These are phyloP conservation scores for Ophion costatus DNA, from an alignment of 2,888 invertebrate genomes.

Conservation along the genomic window DNA sequence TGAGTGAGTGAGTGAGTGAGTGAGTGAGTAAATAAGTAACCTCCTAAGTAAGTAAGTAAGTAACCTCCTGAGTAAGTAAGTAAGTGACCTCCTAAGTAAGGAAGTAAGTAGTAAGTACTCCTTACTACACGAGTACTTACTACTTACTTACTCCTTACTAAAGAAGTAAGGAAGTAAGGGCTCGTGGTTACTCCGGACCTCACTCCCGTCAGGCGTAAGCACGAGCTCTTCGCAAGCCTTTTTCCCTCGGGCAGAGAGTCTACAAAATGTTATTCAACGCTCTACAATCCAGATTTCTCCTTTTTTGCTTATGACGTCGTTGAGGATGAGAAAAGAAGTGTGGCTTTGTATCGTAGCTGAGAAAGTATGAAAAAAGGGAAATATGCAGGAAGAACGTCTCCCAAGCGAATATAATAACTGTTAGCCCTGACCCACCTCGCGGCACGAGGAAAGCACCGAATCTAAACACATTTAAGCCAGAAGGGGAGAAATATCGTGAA, in stretches of 20 bases:
- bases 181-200: too few relatives aligned
- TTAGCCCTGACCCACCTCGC: slow-evolving; percentile 37
- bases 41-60: too few relatives aligned
- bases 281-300: background rate
- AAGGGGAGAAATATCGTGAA: slow-evolving; percentile 70
- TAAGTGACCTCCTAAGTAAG: too few relatives aligned
- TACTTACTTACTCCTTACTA: too few relatives aligned
- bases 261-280: background rate
- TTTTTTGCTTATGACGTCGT: slow-evolving; percentile 23
- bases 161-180: too few relatives aligned
- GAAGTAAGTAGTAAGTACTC: too few relatives aligned
- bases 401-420: slow-evolving; percentile 60
- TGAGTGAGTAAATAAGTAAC: too few relatives aligned
- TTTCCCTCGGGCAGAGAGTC: background rate
- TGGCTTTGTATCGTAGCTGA: slow-evolving; percentile 9
- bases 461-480: slow-evolving; percentile 78
- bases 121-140: too few relatives aligned
- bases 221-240: too few relatives aligned
- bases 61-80: too few relatives aligned
- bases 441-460: slow-evolving; percentile 63
- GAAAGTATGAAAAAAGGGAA: slow-evolving; percentile 43
- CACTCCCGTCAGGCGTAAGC: too few relatives aligned
- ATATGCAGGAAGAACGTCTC: slow-evolving; percentile 50
- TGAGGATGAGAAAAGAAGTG: slow-evolving; percentile 66
- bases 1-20: too few relatives aligned